Base-by-base conservation (phyloP, 2,888 invertebrate genomes). In the Lasioglossum figueresi region DNA sequence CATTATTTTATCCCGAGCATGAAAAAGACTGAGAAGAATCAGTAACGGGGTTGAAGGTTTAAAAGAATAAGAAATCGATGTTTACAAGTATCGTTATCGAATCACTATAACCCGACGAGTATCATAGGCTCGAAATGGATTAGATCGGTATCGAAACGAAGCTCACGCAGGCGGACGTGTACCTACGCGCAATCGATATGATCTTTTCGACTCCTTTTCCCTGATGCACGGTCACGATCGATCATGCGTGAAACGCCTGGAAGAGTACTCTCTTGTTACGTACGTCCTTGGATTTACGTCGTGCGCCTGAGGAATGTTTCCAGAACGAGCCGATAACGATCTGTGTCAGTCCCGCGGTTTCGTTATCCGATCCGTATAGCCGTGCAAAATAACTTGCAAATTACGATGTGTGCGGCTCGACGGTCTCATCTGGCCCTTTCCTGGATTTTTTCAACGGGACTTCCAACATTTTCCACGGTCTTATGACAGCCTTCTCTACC, bases 321-420 rank as follows among this genome's bases (percentile, higher is more conserved):
- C 86, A 86, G 88, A 90, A 87, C 88, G 84, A 87, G 84, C 74
- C 86, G 91, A 91, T 91, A 91, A 91, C 88, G 87, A 91, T 91
- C 91, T 89, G 83, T 88, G 86, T 83, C 79, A 82, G 86, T 82
- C 86, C 87, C 86, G 88, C 84, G 85, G 82, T 87, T 91, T 91
- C 89, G 91, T 90, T 91, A 91, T 90, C 84, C 89, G 90, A 90
- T 90, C 88, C 81, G 86, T 87, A 85, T 86, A 87, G 77, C 79
- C 81, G 86, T 76, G 90, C 85, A 82, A 85, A 89, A 89, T 90
- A 88, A 89, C 91, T 85, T 87, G 89, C 87, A 87, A 90, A 90
- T 90, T 89, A 90, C 84, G 87, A 88, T 85, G 89, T 76, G 81
- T 81, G 83, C 86, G 79, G 71, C 78, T 48, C 82, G 66, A 70